Evolutionary conservation across 2,113 vertebrate genomes (phyloP).

Genomic region (Malurus melanocephalus): DNA sequence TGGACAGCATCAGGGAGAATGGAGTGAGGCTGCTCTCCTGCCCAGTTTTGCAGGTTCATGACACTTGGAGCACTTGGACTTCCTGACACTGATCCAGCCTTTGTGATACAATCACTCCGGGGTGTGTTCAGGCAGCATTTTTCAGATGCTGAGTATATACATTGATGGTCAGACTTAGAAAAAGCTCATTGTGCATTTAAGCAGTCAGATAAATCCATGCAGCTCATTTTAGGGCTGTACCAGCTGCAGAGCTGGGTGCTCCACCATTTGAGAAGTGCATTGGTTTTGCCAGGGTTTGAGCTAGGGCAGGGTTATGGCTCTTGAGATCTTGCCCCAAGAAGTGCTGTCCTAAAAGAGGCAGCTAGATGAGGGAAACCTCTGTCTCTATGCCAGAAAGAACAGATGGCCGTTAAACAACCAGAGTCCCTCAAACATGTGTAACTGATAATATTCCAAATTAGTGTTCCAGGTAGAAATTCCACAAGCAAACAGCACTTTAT

Average conservation of each 20-base stretch:
- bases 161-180: neutral
- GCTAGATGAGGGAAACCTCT: neutral
- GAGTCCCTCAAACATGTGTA: neutral
- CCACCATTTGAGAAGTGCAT: rapidly evolving
- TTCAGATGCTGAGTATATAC: neutral
- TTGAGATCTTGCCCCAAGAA: neutral
- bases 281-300: neutral
- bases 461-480: neutral
- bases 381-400: neutral
- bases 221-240: neutral
- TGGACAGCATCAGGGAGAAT: neutral
- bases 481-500: neutral
- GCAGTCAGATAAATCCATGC: neutral
- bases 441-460: neutral
- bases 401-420: neutral
- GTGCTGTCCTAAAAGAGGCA: neutral
- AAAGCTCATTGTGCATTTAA: neutral
- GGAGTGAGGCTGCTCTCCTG: neutral
- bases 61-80: neutral
- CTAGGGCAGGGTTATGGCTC: neutral
- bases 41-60: neutral
- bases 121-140: neutral
- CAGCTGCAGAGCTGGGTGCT: neutral
- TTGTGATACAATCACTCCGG: rapidly evolving
- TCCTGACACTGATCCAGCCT: neutral